Evolutionary conservation across 2,113 vertebrate genomes (phyloP).

Genomic region (Stercorarius parasiticus): DNA sequence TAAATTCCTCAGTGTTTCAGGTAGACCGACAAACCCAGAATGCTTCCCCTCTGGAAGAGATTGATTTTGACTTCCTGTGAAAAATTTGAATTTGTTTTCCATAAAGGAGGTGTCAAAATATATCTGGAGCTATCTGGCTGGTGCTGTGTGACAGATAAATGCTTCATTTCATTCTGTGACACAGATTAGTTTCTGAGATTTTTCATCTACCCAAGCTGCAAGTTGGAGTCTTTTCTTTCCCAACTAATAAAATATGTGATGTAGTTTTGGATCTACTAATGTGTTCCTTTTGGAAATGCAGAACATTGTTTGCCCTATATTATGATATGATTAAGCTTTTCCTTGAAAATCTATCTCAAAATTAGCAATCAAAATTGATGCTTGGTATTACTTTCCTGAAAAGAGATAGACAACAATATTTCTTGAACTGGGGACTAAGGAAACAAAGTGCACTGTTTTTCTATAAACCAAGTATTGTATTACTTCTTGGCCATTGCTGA

Average conservation of each 20-base stretch:
- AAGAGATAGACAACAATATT: neutral
- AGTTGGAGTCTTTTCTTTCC: neutral
- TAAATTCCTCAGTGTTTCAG: neutral
- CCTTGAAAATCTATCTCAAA: neutral
- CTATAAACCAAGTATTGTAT: neutral
- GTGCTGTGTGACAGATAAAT: neutral
- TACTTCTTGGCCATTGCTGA: neutral
- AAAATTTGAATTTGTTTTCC: neutral
- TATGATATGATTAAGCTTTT: neutral
- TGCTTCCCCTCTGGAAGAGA: neutral
- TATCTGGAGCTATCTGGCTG: neutral
- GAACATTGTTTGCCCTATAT: neutral
- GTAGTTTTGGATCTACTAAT: neutral
- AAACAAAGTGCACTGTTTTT: neutral
- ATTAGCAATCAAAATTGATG: neutral
- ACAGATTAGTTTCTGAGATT: neutral
- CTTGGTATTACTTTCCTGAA: neutral
- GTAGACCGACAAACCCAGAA: neutral
- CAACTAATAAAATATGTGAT: neutral
- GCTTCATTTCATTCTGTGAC: neutral
- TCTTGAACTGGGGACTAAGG: neutral
- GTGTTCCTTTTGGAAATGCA: neutral
- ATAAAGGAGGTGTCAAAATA: neutral
- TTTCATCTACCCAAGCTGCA: neutral
- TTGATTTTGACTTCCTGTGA: neutral